phyloP scores from a whole-genome alignment of 2,797 vertebrate genomes.

The Phrynocephalus vlangalii region DNA sequence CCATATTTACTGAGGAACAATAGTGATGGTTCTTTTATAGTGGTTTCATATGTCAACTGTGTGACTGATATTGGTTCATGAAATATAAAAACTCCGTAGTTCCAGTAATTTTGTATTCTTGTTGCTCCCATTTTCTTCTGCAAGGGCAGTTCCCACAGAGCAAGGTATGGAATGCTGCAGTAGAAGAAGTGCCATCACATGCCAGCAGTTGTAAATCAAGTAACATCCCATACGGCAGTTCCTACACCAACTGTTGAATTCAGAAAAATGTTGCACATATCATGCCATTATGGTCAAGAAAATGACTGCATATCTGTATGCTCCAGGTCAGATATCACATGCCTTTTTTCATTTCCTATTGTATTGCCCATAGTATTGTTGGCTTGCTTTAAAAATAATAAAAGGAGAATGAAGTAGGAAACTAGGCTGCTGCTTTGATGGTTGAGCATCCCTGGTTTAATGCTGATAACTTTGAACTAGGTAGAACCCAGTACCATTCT shows the following conservation, averaged over 20 bases:
- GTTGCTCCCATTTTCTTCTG: neutral
- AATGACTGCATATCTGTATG: neutral
- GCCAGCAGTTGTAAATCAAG: neutral
- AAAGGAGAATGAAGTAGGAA: neutral
- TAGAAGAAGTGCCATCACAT: neutral
- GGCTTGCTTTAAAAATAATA: neutral
- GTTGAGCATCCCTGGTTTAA: neutral
- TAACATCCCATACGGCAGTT: neutral
- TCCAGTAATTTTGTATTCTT: neutral
- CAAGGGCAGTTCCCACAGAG: neutral
- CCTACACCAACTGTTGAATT: neutral
- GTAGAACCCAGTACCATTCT: neutral
- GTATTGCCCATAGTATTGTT: neutral
- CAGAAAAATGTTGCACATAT: neutral
- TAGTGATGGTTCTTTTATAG: too few species aligned
- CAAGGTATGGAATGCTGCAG: neutral
- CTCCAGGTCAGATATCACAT: neutral
- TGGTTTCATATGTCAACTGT: neutral
- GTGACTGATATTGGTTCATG: neutral
- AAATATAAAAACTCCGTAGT: neutral
- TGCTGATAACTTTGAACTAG: neutral
- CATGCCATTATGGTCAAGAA: neutral
- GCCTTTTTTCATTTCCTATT: neutral
- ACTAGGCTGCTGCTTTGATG: neutral
- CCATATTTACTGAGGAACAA: too few species aligned